Conservation (phyloP, 1,140 invertebrate genomes). For the Luehdorfia chinensis region DNA sequence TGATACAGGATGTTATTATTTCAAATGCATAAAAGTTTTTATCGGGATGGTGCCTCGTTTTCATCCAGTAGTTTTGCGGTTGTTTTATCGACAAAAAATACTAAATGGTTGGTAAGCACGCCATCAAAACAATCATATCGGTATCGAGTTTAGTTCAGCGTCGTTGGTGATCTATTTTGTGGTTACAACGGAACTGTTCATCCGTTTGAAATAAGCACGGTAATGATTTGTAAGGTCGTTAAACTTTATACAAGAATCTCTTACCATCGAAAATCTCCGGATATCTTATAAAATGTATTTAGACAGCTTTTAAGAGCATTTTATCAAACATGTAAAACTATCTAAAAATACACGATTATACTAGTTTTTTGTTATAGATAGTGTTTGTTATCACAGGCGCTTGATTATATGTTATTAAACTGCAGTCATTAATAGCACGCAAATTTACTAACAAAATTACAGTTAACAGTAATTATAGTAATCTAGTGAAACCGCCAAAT, state of each 20-base stretch:
- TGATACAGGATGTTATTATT: constrained; percentile 11
- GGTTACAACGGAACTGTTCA: constrained; percentile 23
- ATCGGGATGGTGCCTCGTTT: background rate
- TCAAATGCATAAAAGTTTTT: constrained; percentile 5
- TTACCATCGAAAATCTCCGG: too few species aligned
- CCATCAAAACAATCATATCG: constrained; percentile 14
- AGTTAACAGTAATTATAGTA: constrained; percentile 28
- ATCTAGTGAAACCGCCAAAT: constrained; percentile 28
- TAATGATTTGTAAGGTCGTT: constrained; percentile 20
- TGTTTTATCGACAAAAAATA: constrained; percentile 17
- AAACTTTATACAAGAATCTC: constrained; percentile 10
- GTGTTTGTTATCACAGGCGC: too few species aligned
- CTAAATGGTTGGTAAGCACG: constrained; percentile 15
- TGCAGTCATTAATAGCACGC: too few species aligned
- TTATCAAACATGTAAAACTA: too few species aligned
- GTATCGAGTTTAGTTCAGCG: constrained; percentile 29
- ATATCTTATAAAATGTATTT: too few species aligned
- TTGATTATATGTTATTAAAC: too few species aligned
- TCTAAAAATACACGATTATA: too few species aligned
- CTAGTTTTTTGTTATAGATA: too few species aligned
- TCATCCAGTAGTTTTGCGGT: constrained; percentile 3
- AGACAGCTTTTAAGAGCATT: too few species aligned
- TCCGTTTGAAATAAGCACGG: constrained; percentile 22
- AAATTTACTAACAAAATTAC: too few species aligned
- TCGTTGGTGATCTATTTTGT: constrained; percentile 32